phyloP scores from a whole-genome alignment of 2,113 vertebrate species.

The Empidonax traillii region DNA sequence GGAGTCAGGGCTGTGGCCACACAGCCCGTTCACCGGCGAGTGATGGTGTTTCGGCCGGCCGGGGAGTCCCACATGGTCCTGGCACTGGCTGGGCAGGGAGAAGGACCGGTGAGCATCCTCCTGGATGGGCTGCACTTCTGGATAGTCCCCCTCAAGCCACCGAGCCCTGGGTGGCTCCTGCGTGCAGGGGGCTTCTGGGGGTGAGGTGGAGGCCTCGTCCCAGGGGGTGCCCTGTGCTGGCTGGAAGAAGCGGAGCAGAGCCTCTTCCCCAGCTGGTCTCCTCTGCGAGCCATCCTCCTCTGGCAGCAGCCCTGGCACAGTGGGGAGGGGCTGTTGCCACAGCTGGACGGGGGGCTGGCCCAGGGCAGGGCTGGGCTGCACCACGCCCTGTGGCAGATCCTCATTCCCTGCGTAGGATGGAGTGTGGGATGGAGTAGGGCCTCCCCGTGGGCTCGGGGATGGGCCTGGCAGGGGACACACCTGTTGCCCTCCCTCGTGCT shows the following conservation, averaged over 20 bases:
- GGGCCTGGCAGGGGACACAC: neutral
- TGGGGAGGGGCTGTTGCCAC: neutral
- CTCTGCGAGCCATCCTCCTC: neutral
- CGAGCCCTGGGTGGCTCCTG: neutral
- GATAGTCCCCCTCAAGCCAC: neutral
- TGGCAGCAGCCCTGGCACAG: fast-evolving
- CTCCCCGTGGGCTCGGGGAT: neutral
- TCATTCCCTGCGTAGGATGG: neutral
- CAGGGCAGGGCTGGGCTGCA: neutral
- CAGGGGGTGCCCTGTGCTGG: neutral
- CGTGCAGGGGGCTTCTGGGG: fast-evolving
- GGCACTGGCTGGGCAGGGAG: neutral
- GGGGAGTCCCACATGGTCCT: fast-evolving
- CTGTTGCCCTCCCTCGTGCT: neutral
- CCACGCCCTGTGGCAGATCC: neutral
- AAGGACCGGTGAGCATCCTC: neutral
- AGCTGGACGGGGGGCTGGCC: neutral
- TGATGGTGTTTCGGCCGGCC: neutral
- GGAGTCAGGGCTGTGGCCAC: neutral
- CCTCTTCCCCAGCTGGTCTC: neutral
- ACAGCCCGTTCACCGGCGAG: neutral
- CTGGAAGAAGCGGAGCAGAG: neutral
- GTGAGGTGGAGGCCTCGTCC: neutral
- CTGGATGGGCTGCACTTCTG: neutral
- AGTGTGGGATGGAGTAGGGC: fast-evolving